Evolutionary conservation across 2,888 invertebrate genomes (phyloP).

Genomic region (Ormyrus thymus): DNA sequence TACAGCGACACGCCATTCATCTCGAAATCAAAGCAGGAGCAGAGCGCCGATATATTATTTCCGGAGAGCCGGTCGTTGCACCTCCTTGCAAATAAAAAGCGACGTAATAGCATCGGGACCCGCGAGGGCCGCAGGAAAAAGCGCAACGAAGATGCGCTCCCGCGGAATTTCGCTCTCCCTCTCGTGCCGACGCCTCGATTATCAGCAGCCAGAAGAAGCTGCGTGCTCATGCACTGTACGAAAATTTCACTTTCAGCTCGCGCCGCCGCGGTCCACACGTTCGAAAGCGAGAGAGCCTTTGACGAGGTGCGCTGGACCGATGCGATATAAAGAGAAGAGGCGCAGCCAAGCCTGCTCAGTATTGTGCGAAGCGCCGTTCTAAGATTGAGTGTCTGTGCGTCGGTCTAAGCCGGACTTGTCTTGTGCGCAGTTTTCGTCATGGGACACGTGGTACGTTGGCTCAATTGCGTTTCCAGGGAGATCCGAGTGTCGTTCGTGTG

Average conservation of each 20-base stretch:
- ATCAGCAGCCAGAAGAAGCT: conserved; percentile 12
- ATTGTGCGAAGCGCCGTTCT: conserved; percentile 47
- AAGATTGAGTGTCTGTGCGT: neutral
- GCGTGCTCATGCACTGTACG: neutral
- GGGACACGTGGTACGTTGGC: conserved; percentile 66
- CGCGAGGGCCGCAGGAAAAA: neutral
- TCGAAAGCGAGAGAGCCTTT: conserved; percentile 54
- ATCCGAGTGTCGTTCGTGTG: too few species aligned
- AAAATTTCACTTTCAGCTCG: conserved; percentile 60
- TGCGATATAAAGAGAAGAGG: conserved; percentile 65
- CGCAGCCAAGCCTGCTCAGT: conserved; percentile 60
- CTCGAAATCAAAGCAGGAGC: conserved; percentile 7
- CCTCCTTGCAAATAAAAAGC: neutral
- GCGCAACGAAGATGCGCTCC: conserved; percentile 1
- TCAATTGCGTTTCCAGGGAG: too few species aligned
- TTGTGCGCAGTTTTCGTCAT: conserved; percentile 57
- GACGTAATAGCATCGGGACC: conserved; percentile 3
- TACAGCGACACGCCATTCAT: neutral
- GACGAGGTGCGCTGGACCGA: conserved; percentile 56
- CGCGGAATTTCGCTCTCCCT: conserved; percentile 14
- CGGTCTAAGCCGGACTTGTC: neutral
- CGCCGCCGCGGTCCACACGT: conserved; percentile 34
- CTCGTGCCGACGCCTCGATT: neutral
- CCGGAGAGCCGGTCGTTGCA: conserved; percentile 18
- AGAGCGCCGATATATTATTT: neutral